Evolutionary conservation across 1,140 invertebrate species (phyloP).

Genomic region (Paraescarpia echinospica): DNA sequence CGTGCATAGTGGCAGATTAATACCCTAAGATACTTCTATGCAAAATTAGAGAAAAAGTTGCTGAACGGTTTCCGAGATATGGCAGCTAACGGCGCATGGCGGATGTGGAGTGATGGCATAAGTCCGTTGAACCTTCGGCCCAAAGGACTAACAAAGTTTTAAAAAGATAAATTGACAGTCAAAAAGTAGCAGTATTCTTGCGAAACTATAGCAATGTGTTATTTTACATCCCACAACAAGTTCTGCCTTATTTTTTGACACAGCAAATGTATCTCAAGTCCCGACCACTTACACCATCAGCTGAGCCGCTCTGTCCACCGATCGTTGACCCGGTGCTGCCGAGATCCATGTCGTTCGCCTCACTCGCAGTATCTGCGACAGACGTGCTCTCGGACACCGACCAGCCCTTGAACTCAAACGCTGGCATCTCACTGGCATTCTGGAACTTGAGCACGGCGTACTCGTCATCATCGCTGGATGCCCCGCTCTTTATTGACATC

Average conservation of each 20-base stretch:
- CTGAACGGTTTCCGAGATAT: too few relatives aligned
- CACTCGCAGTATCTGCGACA: constrained; percentile 77
- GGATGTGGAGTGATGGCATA: too few relatives aligned
- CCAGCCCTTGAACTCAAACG: constrained; percentile 38
- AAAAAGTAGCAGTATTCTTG: too few relatives aligned
- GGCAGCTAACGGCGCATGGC: too few relatives aligned
- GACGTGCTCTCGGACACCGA: constrained; percentile 44
- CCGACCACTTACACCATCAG: background rate
- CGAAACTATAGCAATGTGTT: too few relatives aligned
- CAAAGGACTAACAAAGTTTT: too few relatives aligned
- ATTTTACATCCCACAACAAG: too few relatives aligned
- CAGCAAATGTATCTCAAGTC: background rate
- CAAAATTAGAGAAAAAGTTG: too few relatives aligned
- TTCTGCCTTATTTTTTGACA: background rate
- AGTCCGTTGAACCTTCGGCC: too few relatives aligned
- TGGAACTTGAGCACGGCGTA: constrained; percentile 52
- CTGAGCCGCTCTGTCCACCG: background rate
- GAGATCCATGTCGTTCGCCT: constrained; percentile 76
- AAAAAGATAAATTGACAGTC: too few relatives aligned
- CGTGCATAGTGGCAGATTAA: too few relatives aligned
- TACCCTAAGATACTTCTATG: too few relatives aligned
- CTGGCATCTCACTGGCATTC: constrained; percentile 42
- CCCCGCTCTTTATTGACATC: constrained; percentile 58
- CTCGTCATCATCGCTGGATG: constrained; percentile 59
- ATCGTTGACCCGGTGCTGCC: background rate